phyloP scores from a whole-genome alignment of 2,888 invertebrate genomes.

The Macaria liturata region DNA sequence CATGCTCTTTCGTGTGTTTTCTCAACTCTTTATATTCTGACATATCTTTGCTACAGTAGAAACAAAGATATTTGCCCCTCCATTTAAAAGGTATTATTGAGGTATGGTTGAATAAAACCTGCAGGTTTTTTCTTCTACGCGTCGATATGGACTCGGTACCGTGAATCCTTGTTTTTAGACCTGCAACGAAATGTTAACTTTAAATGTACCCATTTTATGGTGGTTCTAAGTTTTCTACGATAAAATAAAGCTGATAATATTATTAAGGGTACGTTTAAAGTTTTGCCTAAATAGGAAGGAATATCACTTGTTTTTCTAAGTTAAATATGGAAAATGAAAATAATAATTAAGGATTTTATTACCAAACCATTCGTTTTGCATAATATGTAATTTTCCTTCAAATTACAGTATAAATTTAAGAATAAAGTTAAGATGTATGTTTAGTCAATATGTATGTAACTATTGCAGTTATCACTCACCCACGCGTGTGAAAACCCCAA shows the following conservation, averaged over 20 bases:
- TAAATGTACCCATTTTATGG: slow-evolving; percentile 71
- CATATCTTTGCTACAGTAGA: slow-evolving; percentile 72
- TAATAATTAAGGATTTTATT: too few relatives aligned
- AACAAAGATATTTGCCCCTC: slow-evolving; percentile 76
- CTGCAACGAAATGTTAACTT: slow-evolving; percentile 72
- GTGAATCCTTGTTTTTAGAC: slow-evolving; percentile 63
- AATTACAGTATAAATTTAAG: too few relatives aligned
- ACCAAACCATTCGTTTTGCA: too few relatives aligned
- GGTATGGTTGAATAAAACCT: slow-evolving; percentile 73
- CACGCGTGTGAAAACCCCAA: too few relatives aligned
- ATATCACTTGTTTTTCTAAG: too few relatives aligned
- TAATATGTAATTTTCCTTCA: too few relatives aligned
- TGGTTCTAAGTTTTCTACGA: slow-evolving; percentile 36
- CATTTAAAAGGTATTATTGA: slow-evolving; percentile 76
- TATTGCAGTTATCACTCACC: too few relatives aligned
- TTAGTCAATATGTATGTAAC: too few relatives aligned
- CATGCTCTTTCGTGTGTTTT: slow-evolving; percentile 68
- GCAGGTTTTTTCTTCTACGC: slow-evolving; percentile 70
- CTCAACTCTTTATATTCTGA: slow-evolving; percentile 60
- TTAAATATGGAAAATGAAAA: too few relatives aligned
- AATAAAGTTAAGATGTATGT: too few relatives aligned
- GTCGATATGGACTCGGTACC: slow-evolving; percentile 68
- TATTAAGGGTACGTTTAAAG: slow-evolving; percentile 65
- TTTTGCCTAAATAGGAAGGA: slow-evolving; percentile 24
- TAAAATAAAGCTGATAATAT: slow-evolving; percentile 12